Base-by-base conservation (phyloP, 2,797 vertebrate species). In the Todus mexicanus region DNA sequence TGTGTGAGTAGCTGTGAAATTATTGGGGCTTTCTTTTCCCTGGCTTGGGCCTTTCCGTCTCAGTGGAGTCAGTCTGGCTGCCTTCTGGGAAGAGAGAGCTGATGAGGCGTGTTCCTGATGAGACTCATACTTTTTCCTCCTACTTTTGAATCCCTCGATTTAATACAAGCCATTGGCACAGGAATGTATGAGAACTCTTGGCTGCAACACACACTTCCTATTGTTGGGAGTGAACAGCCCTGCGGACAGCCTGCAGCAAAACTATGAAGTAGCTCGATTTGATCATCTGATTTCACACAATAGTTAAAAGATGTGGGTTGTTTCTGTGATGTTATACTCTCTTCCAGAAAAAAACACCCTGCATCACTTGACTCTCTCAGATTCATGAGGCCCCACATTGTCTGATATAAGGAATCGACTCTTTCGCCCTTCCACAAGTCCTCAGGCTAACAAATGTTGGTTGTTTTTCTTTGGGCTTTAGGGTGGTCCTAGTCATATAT, bases 101-200 rank as follows among this genome's bases (percentile, higher is more conserved):
- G 96, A 95, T 92, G 94, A 92, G 89, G 87, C 90, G 78, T 89
- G 96, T 91, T 93, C 85, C 76, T 85, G 76, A 84, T 80, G 90
- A 96, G 82, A 81, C 2, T 0, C 43, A 47, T 50, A 26, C 43
- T 70, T 94, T 73, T 89, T 73, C 94, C 79, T 95, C 78, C 87
- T 92, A 6, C 0, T 87, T 95, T 84, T 72, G 81, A 95, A 83
- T 94, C 77, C 89, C 82, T 93, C 76, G 10, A 20, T 94, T 94
- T 94, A 83, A 89, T 85, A 51, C 69, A 81, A 91, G 82, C 84
- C 51, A 66, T 38, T 92, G 84, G 87, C 89, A 87, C 0, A 0
- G 82, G 82, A 70, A 60, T 11, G 29, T 75, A 38, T 42, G 69
- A 82, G 84, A 84, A 81, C 75, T 87, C 75, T 89, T 92, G 90